Conservation (phyloP, 2,797 vertebrate species). For the Calcarius lapponicus region DNA sequence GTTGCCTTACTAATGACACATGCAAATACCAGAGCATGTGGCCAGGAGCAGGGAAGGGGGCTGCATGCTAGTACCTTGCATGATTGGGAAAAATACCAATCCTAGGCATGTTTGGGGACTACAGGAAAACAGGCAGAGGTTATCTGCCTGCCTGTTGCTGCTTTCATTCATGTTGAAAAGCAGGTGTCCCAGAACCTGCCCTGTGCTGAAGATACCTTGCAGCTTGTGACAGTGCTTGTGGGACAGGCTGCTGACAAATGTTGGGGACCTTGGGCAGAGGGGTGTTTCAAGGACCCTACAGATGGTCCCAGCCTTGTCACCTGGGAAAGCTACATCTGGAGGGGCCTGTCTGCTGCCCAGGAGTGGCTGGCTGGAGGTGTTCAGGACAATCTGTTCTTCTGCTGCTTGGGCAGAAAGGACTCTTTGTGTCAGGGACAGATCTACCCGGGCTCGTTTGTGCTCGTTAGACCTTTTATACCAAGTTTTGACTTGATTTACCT, state of each 20-base stretch:
- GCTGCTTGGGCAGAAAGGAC: neutral
- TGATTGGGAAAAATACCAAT: neutral
- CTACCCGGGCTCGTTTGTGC: neutral
- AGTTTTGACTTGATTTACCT: slow-evolving; percentile 28
- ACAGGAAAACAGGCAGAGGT: neutral
- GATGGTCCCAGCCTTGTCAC: neutral
- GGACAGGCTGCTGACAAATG: neutral
- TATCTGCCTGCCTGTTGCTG: neutral
- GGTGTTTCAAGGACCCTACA: neutral
- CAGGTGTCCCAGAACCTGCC: neutral
- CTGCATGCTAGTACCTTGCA: neutral
- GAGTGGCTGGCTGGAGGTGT: neutral
- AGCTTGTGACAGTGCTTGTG: neutral
- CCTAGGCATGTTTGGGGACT: neutral
- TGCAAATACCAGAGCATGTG: neutral
- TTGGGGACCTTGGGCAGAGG: neutral
- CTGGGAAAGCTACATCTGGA: neutral
- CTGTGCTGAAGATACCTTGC: neutral
- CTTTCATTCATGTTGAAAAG: neutral
- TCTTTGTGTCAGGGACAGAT: neutral
- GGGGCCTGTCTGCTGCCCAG: neutral
- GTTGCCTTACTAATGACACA: neutral
- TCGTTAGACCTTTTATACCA: neutral
- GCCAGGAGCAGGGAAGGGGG: neutral
- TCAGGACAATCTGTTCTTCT: neutral